These are phyloP conservation scores for Scomber japonicus DNA, from an alignment of 2,113 vertebrate genomes.

Conservation along the genomic window DNA sequence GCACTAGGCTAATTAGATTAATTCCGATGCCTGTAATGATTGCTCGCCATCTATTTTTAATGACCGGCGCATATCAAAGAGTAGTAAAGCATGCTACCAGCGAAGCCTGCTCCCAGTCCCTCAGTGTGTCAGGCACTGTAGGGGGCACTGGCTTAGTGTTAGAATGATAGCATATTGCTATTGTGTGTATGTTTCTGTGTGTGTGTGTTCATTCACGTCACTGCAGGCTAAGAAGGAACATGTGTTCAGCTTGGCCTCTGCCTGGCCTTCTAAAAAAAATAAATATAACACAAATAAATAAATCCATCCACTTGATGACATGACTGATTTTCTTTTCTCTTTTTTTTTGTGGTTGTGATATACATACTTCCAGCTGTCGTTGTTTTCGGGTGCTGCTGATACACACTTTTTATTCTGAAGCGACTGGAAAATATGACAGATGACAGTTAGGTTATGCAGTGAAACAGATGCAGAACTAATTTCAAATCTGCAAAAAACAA, in stretches of 20 bases:
- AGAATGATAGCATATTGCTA: conserved; percentile 60
- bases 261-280: conserved; percentile 23
- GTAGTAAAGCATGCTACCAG: conserved; percentile 73
- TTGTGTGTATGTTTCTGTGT: conserved; percentile 34
- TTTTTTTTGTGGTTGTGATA: conserved; percentile 46
- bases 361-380: conserved; percentile 52
- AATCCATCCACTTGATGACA: conserved; percentile 38
- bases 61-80: conserved; percentile 86
- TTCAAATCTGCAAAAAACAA: conserved; percentile 46
- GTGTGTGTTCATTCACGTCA: conserved; percentile 60
- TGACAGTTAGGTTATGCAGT: neutral
- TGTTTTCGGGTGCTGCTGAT: conserved; percentile 19
- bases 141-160: conserved; percentile 66
- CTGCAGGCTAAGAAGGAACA: conserved; percentile 65
- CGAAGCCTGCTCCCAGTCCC: conserved; percentile 38
- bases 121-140: conserved; percentile 50
- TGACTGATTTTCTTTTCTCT: conserved; percentile 24
- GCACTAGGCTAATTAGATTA: conserved; percentile 84
- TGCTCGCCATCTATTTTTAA: conserved; percentile 87
- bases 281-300: conserved; percentile 55
- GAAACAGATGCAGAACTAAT: conserved; percentile 40
- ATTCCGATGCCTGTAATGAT: conserved; percentile 87
- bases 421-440: conserved; percentile 37
- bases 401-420: conserved; percentile 1
- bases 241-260: conserved; percentile 69